Base-by-base conservation (phyloP, 2,797 vertebrate species). In the Sebastes aleutianus region DNA sequence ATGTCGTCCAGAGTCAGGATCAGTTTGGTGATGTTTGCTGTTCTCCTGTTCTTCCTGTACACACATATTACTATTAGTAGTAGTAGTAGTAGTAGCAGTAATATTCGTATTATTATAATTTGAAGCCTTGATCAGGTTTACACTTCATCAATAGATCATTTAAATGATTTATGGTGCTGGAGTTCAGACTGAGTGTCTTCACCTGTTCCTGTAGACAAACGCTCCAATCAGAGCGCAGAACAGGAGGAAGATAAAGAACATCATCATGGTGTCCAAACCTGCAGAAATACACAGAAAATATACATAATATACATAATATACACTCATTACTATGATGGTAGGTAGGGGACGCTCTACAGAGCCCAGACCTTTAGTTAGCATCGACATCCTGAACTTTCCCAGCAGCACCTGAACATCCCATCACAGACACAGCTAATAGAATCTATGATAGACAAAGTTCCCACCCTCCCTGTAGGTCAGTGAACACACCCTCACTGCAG, bases 1-100 rank as follows among this genome's bases (percentile, higher is more conserved):
- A 96, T 93, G 82, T 96, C 92, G 0, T 92, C 90, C 36, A 95
- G 76, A 26, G 89, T 95, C 59, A 96, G 85, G 22, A 95, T 83
- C 32, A 96, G 87, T 79, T 94, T 96, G 34, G 59, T 73, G 32
- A 86, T 58, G 26, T 85, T 91, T 0, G 71, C 64, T 6, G 78
- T 65, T 65, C 65, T 82, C 3, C 80, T 90, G 58, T 83, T 86
- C 26, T 82, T 92, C 72, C 94, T 95, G 86, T 26, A 26, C 2
- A 76, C 24, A 83, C 6, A 66, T 1, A 65, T 29, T 7, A 47
- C 16, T 3, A 53, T 39, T n/a, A n/a, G n/a, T n/a, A n/a, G n/a
- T 24, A 24, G 24, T 24, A 24, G 24, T 47, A 47, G 10, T 39
- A 39, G 36, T 39, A 39, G 36, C 34, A 9, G 34, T 36, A 36